Evolutionary conservation across 1,140 invertebrate genomes (phyloP), one percentile per base, ranked within the genome.

Genomic region (Drosophila pectinifera): DNA sequence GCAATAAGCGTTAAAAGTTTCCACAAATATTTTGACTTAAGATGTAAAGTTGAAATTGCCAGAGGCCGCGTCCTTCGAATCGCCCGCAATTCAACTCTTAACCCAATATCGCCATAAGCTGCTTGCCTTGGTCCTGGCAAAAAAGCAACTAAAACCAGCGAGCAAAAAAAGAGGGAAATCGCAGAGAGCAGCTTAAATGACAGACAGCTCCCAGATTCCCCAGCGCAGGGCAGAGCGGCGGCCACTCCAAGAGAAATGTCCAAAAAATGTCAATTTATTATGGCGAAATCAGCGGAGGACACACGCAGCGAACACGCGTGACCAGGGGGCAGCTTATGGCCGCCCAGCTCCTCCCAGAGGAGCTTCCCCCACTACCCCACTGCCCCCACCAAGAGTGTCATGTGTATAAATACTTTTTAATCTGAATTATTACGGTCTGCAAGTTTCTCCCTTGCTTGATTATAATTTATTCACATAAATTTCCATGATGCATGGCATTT

Each of bases 391-490:
- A 45, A 73, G 34, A 43, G 74, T 82, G 80, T 78, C 69, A 62
- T 82, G 63, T 83, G 75, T 78, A 83, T 83, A 84, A 83, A 83
- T 83, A 83, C 80, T 84, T 83, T 83, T 83, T 83, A 83, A 83
- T 83, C 80, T 83, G 80, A 83, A 83, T 83, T 83, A 79, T 83
- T 83, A 83, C 80, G 69, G 57, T 62, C 53, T 72, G 72, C 26
- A 74, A 72, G 75, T 31, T 70, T 69, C 48, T 46, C 34, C 46
- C 38, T 48, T 63, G 69, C 73, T 78, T 79, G 73, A 83, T 83
- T 83, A 83, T 83, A 83, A 83, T 83, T 83, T 83, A 83, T 83
- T 76, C 80, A 83, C 80, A 83, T 84, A 84, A 83, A 83, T 83
- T 79, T 83, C 57, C 80, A 79, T 83, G 80, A 83, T 84, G 75